Evolutionary conservation across 2,113 vertebrate genomes (phyloP).

Genomic region (Todiramphus chloris): DNA sequence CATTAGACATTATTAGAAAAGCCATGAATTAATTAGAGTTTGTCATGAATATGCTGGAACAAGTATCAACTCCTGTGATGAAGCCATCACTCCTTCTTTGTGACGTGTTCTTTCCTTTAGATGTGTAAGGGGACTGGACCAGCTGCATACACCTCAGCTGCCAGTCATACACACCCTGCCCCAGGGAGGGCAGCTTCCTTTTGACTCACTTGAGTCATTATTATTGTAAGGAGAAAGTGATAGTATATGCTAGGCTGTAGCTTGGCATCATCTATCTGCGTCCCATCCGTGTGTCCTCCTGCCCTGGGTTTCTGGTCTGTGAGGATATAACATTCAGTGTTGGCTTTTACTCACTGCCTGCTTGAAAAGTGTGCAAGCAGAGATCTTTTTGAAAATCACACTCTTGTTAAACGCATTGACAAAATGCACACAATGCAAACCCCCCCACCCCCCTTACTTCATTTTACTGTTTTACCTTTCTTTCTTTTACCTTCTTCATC

Average conservation of each 20-base stretch:
- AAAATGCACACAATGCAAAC: not conserved
- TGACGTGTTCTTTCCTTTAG: not conserved
- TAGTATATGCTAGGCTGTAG: not conserved
- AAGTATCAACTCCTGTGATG: not conserved
- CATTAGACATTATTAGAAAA: not conserved
- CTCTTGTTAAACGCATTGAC: not conserved
- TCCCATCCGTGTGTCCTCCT: too few relatives aligned
- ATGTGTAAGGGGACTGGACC: not conserved
- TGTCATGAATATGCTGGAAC: not conserved
- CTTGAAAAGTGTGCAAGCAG: not conserved
- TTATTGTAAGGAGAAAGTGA: not conserved
- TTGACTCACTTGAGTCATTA: not conserved
- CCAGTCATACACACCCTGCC: not conserved
- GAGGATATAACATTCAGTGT: not conserved
- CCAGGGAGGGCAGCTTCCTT: not conserved
- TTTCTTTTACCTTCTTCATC: not conserved
- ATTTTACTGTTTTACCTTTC: not conserved
- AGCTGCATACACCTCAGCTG: fast-evolving
- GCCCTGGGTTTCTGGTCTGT: not conserved
- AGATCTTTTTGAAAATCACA: not conserved
- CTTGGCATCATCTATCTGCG: not conserved
- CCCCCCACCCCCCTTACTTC: not conserved
- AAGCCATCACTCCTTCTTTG: not conserved
- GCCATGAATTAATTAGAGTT: not conserved
- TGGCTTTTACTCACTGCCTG: not conserved